These are phyloP conservation scores for Vipera latastei DNA, from an alignment of 2,797 vertebrate species.

Conservation along the genomic window DNA sequence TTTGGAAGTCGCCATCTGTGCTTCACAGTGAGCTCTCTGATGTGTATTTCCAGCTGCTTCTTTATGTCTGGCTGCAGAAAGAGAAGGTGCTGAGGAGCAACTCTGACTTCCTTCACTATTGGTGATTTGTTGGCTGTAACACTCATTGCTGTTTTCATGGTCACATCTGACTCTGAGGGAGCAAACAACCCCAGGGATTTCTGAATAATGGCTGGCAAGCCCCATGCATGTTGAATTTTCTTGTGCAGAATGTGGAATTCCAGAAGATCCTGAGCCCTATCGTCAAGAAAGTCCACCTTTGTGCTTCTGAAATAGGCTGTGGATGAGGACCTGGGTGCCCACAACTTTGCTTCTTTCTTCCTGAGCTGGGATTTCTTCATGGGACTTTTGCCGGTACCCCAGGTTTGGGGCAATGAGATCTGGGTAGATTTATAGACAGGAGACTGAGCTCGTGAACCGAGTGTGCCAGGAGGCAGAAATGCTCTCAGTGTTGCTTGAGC, in stretches of 20 bases:
- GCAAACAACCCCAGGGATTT: conserved; percentile 24
- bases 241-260: conserved; percentile 52
- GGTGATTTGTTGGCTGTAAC: background rate
- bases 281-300: background rate
- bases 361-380: background rate
- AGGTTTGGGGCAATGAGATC: too few species aligned
- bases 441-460: too few species aligned
- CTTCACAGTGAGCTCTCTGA: background rate
- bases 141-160: too few species aligned
- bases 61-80: too few species aligned
- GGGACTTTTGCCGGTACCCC: background rate
- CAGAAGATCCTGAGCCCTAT: conserved; percentile 19
- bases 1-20: background rate
- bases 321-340: too few species aligned
- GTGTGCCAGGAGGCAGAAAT: too few species aligned
- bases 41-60: background rate
- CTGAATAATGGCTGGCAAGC: conserved; percentile 49
- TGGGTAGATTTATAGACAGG: too few species aligned
- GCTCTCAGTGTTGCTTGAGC: too few species aligned
- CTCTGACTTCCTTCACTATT: rapidly evolving
- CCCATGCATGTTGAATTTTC: conserved; percentile 57
- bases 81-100: too few species aligned
- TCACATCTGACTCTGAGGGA: background rate
- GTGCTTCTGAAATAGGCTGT: too few species aligned
- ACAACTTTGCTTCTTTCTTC: background rate